phyloP scores from a whole-genome alignment of 2,888 invertebrate species.

The Hemistola chrysoprasaria region DNA sequence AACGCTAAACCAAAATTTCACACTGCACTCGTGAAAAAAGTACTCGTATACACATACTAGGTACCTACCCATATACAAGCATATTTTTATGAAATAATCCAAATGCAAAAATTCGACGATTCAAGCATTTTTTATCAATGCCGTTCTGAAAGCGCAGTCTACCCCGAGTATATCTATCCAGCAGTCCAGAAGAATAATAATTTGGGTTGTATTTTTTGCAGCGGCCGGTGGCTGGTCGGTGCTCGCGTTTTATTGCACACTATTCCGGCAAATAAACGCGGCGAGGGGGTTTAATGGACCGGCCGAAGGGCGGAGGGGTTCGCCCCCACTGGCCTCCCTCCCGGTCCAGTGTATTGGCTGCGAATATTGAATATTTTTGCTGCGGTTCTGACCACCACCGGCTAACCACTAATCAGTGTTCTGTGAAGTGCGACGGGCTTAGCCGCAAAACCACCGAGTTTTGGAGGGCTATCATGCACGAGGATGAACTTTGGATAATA shows the following conservation, averaged over 20 bases:
- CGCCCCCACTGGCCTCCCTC: conserved; percentile 29
- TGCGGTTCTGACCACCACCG: conserved; percentile 46
- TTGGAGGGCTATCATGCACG: conserved; percentile 5
- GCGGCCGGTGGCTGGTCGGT: conserved; percentile 62
- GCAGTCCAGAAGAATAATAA: conserved; percentile 65
- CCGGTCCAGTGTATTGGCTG: conserved; percentile 56
- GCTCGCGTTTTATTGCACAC: conserved; percentile 77
- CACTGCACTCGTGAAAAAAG: too few species aligned
- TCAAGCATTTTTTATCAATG: conserved; percentile 31
- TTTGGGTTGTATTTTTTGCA: conserved; percentile 72
- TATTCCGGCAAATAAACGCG: conserved; percentile 76
- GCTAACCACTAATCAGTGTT: conserved; percentile 64
- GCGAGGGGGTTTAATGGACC: conserved; percentile 67
- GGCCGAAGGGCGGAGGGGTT: conserved; percentile 34
- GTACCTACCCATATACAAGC: too few species aligned
- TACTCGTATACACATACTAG: too few species aligned
- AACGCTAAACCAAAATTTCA: too few species aligned
- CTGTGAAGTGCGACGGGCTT: conserved; percentile 44
- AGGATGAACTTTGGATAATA: too few species aligned
- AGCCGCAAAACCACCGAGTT: conserved; percentile 32
- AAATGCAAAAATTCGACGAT: conserved; percentile 39
- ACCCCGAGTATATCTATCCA: conserved; percentile 33
- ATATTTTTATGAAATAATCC: conserved; percentile 32
- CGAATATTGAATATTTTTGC: conserved; percentile 76
- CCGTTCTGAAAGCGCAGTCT: conserved; percentile 31